Conservation (phyloP, 2,113 vertebrate genomes). For the Alaudala cheleensis region DNA sequence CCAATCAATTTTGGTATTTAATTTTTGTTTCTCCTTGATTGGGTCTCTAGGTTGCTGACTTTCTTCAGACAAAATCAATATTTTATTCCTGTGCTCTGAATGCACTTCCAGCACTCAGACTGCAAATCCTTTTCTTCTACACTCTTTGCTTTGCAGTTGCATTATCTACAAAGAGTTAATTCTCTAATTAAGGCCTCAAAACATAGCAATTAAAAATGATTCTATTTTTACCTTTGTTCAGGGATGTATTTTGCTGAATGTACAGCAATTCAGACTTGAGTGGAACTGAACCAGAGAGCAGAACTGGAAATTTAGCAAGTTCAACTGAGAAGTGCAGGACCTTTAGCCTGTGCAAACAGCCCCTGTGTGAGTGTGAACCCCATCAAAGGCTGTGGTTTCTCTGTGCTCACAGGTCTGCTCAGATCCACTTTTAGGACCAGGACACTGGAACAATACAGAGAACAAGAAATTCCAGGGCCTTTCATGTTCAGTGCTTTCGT, state of each 20-base stretch:
- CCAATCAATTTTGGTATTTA: slow-evolving; percentile 92
- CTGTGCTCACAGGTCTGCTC: neutral
- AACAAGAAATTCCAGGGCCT: slow-evolving; percentile 28
- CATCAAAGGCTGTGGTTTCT: neutral
- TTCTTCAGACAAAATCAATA: slow-evolving; percentile 82
- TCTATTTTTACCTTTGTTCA: neutral
- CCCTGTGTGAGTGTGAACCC: neutral
- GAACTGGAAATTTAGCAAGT: neutral
- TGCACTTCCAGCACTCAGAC: slow-evolving; percentile 28
- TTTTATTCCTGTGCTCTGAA: slow-evolving; percentile 80
- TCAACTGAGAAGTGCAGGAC: neutral
- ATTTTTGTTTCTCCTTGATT: slow-evolving; percentile 86
- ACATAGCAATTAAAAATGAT: neutral
- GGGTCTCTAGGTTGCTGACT: slow-evolving; percentile 78
- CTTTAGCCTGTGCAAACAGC: slow-evolving; percentile 11
- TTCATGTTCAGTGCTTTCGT: neutral
- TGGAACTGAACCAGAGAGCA: neutral
- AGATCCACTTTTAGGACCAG: slow-evolving; percentile 11
- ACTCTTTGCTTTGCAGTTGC: neutral
- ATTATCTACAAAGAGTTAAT: neutral
- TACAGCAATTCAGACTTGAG: neutral
- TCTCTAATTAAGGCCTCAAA: neutral
- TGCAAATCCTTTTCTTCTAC: neutral
- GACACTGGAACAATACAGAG: neutral
- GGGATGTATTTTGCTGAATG: neutral